Conservation (phyloP, 2,113 vertebrate species). For the Protomyctophum bolini region DNA sequence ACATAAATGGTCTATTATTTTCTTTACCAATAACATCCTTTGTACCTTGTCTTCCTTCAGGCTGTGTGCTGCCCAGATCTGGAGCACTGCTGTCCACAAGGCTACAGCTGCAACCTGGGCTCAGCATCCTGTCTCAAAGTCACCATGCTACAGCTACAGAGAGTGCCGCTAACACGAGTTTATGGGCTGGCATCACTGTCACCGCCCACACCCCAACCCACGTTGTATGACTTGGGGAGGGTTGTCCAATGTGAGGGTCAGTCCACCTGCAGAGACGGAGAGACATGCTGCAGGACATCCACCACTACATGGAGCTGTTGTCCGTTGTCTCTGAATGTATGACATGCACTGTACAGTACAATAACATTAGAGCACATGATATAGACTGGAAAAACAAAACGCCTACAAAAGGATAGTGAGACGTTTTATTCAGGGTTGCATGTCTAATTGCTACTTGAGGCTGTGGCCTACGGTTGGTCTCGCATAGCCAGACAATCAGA, state of each 20-base stretch:
- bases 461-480: too few relatives aligned
- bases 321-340: conserved; percentile 62
- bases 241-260: conserved; percentile 50
- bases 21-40: background rate
- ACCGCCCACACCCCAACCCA: background rate
- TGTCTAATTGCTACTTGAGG: too few relatives aligned
- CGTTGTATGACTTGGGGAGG: background rate
- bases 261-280: conserved; percentile 39
- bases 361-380: background rate
- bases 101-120: conserved; percentile 68
- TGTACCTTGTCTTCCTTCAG: conserved; percentile 38
- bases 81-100: conserved; percentile 80
- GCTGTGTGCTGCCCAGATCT: conserved; percentile 75
- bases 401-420: background rate
- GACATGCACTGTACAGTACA: background rate
- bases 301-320: conserved; percentile 74
- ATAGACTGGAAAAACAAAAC: too few relatives aligned
- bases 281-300: conserved; percentile 74
- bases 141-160: conserved; percentile 49
- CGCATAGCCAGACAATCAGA: too few relatives aligned
- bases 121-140: conserved; percentile 58
- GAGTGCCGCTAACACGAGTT: conserved; percentile 47
- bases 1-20: background rate
- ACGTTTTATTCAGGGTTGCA: too few relatives aligned
- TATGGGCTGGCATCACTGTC: background rate